phyloP scores from a whole-genome alignment of 2,888 invertebrate species.

The Nemotelus pantherinus region DNA sequence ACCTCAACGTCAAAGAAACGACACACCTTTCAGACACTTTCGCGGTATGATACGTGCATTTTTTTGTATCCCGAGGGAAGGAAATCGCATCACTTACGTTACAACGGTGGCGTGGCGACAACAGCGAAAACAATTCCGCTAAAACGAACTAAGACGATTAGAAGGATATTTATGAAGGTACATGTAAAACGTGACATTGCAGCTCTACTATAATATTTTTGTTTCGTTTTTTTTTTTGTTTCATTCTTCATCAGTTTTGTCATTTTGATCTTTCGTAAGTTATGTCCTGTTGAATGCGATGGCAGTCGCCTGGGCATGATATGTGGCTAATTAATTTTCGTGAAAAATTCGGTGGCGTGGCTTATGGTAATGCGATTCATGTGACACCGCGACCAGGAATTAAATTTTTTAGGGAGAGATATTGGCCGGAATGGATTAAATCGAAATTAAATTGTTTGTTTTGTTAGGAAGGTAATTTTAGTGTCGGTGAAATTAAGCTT shows the following conservation, averaged over 20 bases:
- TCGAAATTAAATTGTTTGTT: slow-evolving; percentile 22
- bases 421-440: neutral
- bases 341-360: slow-evolving; percentile 10
- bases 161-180: neutral
- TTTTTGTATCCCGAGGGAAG: neutral
- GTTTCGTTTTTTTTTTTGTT: neutral
- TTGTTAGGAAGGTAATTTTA: slow-evolving; percentile 5
- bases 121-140: neutral
- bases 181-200: too few relatives aligned
- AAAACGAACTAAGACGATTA: slow-evolving; percentile 1
- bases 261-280: neutral
- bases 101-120: neutral
- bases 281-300: too few relatives aligned
- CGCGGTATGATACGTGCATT: slow-evolving; percentile 1
- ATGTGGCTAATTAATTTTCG: slow-evolving; percentile 26
- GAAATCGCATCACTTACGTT: too few relatives aligned
- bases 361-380: neutral
- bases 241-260: neutral
- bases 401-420: neutral
- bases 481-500: neutral
- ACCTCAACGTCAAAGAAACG: slow-evolving; percentile 7
- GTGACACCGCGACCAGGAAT: neutral
- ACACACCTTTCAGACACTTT: slow-evolving; percentile 21
- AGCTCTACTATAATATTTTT: too few relatives aligned
- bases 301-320: neutral